Evolutionary conservation across 2,797 vertebrate genomes (phyloP).

Genomic region (Megaceryle alcyon): DNA sequence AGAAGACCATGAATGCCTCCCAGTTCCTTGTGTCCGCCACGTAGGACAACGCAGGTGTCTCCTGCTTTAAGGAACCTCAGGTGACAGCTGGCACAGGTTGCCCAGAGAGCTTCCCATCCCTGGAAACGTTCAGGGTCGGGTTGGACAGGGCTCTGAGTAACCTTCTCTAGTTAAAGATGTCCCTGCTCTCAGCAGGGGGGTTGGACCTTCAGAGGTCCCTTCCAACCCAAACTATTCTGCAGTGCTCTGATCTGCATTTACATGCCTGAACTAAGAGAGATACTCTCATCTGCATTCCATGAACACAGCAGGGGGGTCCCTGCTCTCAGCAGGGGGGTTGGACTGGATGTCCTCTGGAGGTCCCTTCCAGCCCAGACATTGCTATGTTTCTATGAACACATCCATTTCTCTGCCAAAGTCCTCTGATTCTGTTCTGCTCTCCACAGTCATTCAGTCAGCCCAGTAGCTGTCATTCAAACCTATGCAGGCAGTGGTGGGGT

Average conservation of each 20-base stretch:
- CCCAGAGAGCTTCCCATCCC: neutral
- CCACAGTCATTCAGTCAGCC: neutral
- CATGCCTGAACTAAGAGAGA: too few relatives aligned
- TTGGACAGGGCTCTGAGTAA: neutral
- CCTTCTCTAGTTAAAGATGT: neutral
- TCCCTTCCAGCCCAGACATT: neutral
- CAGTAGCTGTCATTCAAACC: neutral
- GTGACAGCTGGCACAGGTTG: neutral
- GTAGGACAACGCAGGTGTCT: neutral
- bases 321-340: neutral
- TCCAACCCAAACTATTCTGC: neutral
- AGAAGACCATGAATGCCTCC: neutral
- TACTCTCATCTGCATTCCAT: too few relatives aligned
- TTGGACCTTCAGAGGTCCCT: neutral
- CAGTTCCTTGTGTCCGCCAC: neutral
- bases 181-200: neutral
- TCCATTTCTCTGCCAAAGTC: neutral
- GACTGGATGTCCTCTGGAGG: neutral
- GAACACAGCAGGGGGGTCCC: too few relatives aligned
- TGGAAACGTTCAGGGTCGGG: neutral
- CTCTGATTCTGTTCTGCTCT: neutral
- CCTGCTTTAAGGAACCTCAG: neutral
- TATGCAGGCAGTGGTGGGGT: neutral
- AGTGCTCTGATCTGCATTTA: neutral
- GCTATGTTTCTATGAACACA: neutral